Percentiles rank a stretch among this genome's conserved stretches.
Evolutionary conservation across 2,797 vertebrate species (phyloP).

Genomic region (Podargus strigoides): DNA sequence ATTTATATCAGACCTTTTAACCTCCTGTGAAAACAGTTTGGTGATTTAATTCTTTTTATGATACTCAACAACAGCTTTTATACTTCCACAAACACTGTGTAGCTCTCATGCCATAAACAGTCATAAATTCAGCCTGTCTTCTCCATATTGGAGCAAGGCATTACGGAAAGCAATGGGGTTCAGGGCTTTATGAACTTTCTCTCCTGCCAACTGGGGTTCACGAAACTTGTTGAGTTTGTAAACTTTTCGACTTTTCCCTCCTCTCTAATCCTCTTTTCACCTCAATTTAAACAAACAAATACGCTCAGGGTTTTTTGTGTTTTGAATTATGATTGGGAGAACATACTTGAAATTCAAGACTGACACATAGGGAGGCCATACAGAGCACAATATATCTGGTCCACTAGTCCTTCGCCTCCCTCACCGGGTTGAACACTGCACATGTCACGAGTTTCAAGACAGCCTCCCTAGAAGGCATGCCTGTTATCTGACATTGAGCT

Average conservation of each 20-base stretch:
- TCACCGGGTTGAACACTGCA: neutral
- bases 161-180: neutral
- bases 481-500: neutral
- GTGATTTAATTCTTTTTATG: constrained; percentile 51
- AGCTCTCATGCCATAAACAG: neutral
- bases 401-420: accelerated
- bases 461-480: neutral
- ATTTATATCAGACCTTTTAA: constrained; percentile 36
- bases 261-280: neutral
- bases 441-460: neutral
- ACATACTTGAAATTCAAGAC: neutral
- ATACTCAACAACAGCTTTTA: constrained; percentile 30
- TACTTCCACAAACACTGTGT: neutral
- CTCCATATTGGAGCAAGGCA: neutral
- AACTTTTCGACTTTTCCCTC: neutral
- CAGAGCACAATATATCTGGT: neutral
- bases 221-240: neutral
- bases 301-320: neutral
- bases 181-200: neutral
- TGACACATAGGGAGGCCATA: constrained; percentile 4
- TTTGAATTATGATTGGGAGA: neutral
- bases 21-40: constrained; percentile 24
- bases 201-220: neutral
- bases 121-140: neutral
- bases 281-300: neutral